Base-by-base conservation (phyloP, 2,888 invertebrate species). In the Agriotes lineatus region DNA sequence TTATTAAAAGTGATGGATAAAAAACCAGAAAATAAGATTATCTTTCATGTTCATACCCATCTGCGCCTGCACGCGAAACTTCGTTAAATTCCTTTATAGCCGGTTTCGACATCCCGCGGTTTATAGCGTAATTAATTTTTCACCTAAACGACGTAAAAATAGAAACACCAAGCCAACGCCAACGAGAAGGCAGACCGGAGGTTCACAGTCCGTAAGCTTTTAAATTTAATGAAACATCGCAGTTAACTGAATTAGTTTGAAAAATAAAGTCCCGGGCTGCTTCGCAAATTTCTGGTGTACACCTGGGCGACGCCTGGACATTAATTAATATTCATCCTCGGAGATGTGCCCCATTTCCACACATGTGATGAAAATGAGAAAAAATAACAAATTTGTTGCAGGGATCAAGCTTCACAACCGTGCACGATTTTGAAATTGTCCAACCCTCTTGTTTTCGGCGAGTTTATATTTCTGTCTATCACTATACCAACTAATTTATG, bases 1-100 rank as follows among this genome's bases (percentile, higher is more conserved):
- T 70, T 70, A 70, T 70, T 70, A 63, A 44, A 60, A 63, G 37
- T 59, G 66, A 66, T 60, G 66, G 50, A 59, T 66, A 66, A 66
- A 60, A 66, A 66, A 52, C 52, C 64, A 58, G 58, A 59, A 66
- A 66, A 66, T 60, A 60, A 66, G 66, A 66, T 66, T 66, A 59
- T 66, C 42, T 39, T 44, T 54, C 50, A 35, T 66, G 30, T 57
- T 58, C 39, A 44, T 48, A 22, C 66, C 42, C 54, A 48, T 58
- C 58, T 58, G 65, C 30, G 50, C 50, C 33, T 56, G 57, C 6
- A 57, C 20, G 33, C n/a, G 14, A 45, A 63, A 63, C 35, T 63
- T 63, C 25, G 48, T 58, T 64, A 64, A 50, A 37, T 57, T 56
- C 45, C 30, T 18, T 63, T 57, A 44, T 19, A 60, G 30, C 25